These are phyloP conservation scores for Telenomus remus DNA, from an alignment of 1,140 invertebrate genomes.

Conservation along the genomic window DNA sequence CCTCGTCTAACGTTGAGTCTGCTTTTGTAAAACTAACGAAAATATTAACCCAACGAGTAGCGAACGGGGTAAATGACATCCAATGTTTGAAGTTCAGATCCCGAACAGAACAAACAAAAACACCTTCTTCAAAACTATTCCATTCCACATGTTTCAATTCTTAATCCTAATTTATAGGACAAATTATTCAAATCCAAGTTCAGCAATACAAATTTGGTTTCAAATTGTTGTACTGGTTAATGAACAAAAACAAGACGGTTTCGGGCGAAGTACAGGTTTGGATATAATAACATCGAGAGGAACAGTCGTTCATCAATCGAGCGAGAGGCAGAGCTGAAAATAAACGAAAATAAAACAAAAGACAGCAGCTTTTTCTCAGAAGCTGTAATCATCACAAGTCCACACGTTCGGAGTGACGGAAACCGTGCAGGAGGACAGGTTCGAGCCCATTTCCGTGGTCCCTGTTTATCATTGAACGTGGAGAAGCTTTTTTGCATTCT, in stretches of 20 bases:
- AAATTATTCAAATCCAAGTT: too few species aligned
- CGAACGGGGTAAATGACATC: not conserved
- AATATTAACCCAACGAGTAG: slow-evolving; percentile 16
- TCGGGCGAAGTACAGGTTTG: too few species aligned
- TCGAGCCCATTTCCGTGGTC: slow-evolving; percentile 11
- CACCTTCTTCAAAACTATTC: too few species aligned
- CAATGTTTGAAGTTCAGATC: too few species aligned
- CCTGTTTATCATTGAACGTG: slow-evolving; percentile 8
- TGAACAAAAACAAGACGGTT: too few species aligned
- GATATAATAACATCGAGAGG: too few species aligned
- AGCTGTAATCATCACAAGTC: slow-evolving; percentile 7
- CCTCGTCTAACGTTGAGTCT: slow-evolving; percentile 27
- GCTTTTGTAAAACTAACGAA: slow-evolving; percentile 36
- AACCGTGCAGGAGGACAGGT: slow-evolving; percentile 1
- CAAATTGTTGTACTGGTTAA: too few species aligned
- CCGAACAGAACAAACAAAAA: too few species aligned
- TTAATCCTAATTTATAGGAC: too few species aligned
- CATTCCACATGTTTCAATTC: too few species aligned
- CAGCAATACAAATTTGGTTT: too few species aligned
- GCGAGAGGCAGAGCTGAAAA: not conserved
- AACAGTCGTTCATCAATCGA: slow-evolving; percentile 3
- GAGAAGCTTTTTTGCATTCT: slow-evolving; percentile 5
- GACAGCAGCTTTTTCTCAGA: slow-evolving; percentile 9
- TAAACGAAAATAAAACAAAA: slow-evolving; percentile 6
- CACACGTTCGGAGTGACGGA: slow-evolving; percentile 21